phyloP scores from a whole-genome alignment of 2,797 vertebrate species.

The Chromobotia macracanthus region DNA sequence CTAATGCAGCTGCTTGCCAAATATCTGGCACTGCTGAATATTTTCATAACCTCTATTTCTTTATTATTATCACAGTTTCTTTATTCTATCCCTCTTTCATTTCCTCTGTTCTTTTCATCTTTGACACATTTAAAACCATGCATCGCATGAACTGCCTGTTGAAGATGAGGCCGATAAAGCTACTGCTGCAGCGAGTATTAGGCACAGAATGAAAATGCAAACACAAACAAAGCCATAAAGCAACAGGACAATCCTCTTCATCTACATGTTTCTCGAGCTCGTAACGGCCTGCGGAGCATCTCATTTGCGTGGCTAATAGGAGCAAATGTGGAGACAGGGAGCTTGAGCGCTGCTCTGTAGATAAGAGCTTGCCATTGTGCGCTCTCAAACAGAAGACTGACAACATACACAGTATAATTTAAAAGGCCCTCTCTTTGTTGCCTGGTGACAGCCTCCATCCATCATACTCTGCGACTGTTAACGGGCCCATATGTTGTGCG shows the following conservation, averaged over 20 bases:
- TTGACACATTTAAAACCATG: slow-evolving; percentile 21
- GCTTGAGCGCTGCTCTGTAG: slow-evolving; percentile 37
- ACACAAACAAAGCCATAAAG: slow-evolving; percentile 55
- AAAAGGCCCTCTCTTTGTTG: slow-evolving; percentile 53
- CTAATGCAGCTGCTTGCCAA: background rate
- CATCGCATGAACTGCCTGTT: slow-evolving; percentile 17
- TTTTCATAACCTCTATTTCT: background rate
- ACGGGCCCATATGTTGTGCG: slow-evolving; percentile 75
- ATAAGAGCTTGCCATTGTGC: slow-evolving; percentile 43
- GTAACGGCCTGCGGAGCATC: slow-evolving; percentile 20
- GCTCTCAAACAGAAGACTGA: slow-evolving; percentile 40
- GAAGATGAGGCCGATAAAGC: slow-evolving; percentile 35
- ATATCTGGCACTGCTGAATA: background rate
- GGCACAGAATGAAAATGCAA: slow-evolving; percentile 42
- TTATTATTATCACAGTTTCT: background rate
- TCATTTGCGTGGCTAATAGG: slow-evolving; percentile 60
- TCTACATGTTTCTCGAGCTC: slow-evolving; percentile 37
- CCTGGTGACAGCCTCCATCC: slow-evolving; percentile 75
- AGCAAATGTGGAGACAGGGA: slow-evolving; percentile 19
- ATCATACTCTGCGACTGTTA: slow-evolving; percentile 76
- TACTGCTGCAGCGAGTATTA: slow-evolving; percentile 17
- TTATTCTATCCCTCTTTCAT: slow-evolving; percentile 8
- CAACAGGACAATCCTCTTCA: slow-evolving; percentile 31
- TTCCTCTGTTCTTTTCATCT: slow-evolving; percentile 20
- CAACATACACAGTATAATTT: slow-evolving; percentile 49